Conservation (phyloP, 2,113 vertebrate genomes). For the Phoenicopterus ruber region DNA sequence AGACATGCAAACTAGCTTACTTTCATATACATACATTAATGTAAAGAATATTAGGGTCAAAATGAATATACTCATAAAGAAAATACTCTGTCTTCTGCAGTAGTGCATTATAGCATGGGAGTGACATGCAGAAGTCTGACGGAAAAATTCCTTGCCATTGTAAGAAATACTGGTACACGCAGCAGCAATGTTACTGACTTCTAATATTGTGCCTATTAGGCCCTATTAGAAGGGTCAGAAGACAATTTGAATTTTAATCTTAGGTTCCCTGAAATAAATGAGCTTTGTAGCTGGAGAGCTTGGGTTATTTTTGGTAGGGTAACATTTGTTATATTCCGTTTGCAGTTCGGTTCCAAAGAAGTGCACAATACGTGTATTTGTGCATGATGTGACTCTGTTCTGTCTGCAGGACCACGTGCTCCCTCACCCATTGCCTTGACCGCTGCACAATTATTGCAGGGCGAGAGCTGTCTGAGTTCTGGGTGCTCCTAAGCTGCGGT, state of each 20-base stretch:
- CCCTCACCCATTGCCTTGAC: not conserved
- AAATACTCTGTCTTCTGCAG: not conserved
- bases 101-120: not conserved
- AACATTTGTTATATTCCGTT: constrained; percentile 36
- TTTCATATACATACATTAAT: not conserved
- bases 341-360: not conserved
- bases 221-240: not conserved
- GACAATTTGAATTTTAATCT: not conserved
- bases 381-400: constrained; percentile 19
- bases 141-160: not conserved
- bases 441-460: not conserved
- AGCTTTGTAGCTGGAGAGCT: not conserved
- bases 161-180: not conserved
- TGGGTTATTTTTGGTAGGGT: constrained; percentile 53
- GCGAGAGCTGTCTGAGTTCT: not conserved
- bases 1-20: not conserved
- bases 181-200: not conserved
- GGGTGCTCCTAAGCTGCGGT: not conserved
- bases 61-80: not conserved
- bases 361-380: not conserved
- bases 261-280: not conserved
- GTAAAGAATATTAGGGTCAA: not conserved
- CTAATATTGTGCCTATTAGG: accelerated
- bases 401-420: constrained; percentile 5
- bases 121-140: not conserved